phyloP scores from a whole-genome alignment of 2,113 vertebrate species.

The Ceyx margarethae region DNA sequence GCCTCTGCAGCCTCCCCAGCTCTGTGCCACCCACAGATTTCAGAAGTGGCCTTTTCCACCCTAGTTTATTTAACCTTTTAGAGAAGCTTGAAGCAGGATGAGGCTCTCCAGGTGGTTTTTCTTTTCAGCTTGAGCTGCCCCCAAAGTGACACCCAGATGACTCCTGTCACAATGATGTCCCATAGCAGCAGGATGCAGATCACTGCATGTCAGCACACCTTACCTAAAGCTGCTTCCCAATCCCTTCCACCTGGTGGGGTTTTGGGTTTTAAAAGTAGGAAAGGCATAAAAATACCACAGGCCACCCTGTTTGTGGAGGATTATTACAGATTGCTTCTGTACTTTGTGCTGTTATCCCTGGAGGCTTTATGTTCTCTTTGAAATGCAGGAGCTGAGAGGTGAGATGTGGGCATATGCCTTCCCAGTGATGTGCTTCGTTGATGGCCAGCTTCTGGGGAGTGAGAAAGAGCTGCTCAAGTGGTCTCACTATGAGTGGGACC shows the following conservation, averaged over 20 bases:
- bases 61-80: not conserved
- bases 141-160: not conserved
- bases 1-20: not conserved
- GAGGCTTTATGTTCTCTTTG: conserved; percentile 2
- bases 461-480: conserved; percentile 78
- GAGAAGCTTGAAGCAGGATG: not conserved
- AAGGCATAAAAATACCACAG: conserved; percentile 5
- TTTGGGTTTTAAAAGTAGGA: not conserved
- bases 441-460: conserved; percentile 80
- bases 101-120: not conserved
- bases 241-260: not conserved
- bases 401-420: conserved; percentile 83
- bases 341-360: not conserved
- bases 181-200: not conserved
- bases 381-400: conserved; percentile 79
- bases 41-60: not conserved
- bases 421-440: conserved; percentile 82
- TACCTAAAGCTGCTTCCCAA: not conserved
- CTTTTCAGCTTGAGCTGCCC: not conserved
- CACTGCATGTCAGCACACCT: not conserved
- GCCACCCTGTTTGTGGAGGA: not conserved
- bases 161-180: not conserved
- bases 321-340: not conserved
- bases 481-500: conserved; percentile 77
- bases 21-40: rapidly evolving